Evolutionary conservation across 2,113 vertebrate genomes (phyloP), one percentile per base, ranked within the genome.

Genomic region (Mus spicilegus): DNA sequence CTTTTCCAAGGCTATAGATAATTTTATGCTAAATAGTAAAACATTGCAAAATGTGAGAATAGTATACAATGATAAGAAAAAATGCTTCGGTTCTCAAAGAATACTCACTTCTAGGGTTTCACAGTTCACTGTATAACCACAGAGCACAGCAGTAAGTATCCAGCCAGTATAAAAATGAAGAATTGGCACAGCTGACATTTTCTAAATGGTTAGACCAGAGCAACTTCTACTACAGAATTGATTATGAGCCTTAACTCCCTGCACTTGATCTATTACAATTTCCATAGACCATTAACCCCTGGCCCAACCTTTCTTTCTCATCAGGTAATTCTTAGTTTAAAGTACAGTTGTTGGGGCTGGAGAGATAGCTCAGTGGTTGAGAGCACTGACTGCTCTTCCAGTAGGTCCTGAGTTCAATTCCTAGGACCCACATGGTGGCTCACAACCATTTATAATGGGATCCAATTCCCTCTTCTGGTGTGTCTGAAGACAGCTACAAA

Each of bases 1-100:
- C 13, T 95, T 91, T 91, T 39, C 77, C 69, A 94, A 91, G 69
- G 22, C 85, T 46, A 78, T 11, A 8, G n/a, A 46, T 58, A 76
- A 54, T 56, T 17, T 16, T 46, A 22, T 11, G 56, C 8, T 24
- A 75, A 70, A 88, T 39, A 54, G 63, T 16, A 76, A 93, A 72
- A 82, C 20, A 69, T 11, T 42, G 28, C 24, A 61, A 90, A 93
- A 51, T 56, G 61, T 30, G 65, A 90, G 61, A 81, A 42, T 19
- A 49, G 6, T 14, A 20, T 11, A 86, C 19, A 75, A 2, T 36
- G 65, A 85, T 51, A 46, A 39, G 26, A 76, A 89, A n/a, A 28
- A 76, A 67, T 26, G 8, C 6, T 75, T 93, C n/a, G 69, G 26
- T 78, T 89, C 51, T 58, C 63, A 78, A 95, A 84, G 20, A 16